phyloP scores from a whole-genome alignment of 2,797 vertebrate genomes.

The Buphagus erythrorhynchus region DNA sequence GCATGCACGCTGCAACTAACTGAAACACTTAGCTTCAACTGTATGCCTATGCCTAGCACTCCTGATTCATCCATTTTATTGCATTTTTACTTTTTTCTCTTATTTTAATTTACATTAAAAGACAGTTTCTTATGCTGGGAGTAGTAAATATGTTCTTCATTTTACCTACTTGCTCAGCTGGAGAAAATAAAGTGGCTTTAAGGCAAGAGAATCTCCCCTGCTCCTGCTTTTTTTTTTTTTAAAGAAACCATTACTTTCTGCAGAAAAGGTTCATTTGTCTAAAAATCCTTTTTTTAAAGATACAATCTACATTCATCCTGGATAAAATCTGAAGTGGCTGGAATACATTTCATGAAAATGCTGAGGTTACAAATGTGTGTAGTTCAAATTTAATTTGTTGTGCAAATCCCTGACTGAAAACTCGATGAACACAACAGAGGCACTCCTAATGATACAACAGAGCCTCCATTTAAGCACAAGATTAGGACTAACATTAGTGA shows the following conservation, averaged over 20 bases:
- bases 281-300: not conserved
- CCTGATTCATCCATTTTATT: not conserved
- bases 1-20: not conserved
- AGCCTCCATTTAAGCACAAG: not conserved
- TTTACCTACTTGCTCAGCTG: not conserved
- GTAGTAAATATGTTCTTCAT: not conserved
- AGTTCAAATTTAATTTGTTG: not conserved
- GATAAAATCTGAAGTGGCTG: not conserved
- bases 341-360: not conserved
- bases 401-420: not conserved
- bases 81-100: not conserved
- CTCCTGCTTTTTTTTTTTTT: rapidly evolving
- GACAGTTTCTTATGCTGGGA: not conserved
- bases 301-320: not conserved
- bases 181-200: not conserved
- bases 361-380: not conserved
- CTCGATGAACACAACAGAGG: not conserved
- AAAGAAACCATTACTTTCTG: not conserved
- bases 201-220: not conserved
- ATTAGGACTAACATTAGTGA: not conserved
- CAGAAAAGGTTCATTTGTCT: not conserved
- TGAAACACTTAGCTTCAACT: not conserved
- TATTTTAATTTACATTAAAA: conserved; percentile 2
- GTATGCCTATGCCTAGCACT: not conserved
- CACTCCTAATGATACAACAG: not conserved